Evolutionary conservation across 2,888 invertebrate species (phyloP).

Genomic region (Neoscelio sp.): DNA sequence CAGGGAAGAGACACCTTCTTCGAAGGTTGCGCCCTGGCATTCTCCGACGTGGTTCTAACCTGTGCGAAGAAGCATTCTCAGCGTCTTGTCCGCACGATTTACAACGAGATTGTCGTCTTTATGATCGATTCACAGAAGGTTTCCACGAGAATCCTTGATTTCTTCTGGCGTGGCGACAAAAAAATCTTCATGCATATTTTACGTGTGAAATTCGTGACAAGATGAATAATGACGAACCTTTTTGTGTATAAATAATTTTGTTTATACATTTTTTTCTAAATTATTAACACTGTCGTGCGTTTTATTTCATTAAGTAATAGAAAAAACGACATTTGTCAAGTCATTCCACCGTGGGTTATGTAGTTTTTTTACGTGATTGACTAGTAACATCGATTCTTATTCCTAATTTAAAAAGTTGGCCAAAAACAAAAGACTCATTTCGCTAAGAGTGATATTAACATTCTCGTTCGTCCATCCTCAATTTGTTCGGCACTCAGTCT

Average conservation of each 20-base stretch:
- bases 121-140: constrained; percentile 51
- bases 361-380: no score
- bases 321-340: no score
- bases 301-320: no score
- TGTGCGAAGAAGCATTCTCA: constrained; percentile 49
- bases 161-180: constrained; percentile 13
- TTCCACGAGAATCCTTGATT: constrained; percentile 48
- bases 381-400: no score
- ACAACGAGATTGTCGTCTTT: constrained; percentile 55
- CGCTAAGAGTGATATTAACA: constrained; percentile 15
- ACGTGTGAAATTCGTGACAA: constrained; percentile 29
- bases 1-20: constrained; percentile 31
- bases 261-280: no score
- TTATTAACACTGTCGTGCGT: no score
- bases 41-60: constrained; percentile 52
- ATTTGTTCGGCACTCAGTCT: constrained; percentile 6
- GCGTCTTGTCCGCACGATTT: constrained; percentile 53
- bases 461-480: neutral
- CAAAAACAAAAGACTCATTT: constrained; percentile 14
- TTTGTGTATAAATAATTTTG: constrained; percentile 1
- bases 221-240: constrained; percentile 34
- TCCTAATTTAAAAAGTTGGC: no score
- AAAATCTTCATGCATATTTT: constrained; percentile 43
- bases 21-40: constrained; percentile 62
- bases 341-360: no score